Evolutionary conservation across 2,113 vertebrate species (phyloP).

Genomic region (Tragelaphus imberbis): DNA sequence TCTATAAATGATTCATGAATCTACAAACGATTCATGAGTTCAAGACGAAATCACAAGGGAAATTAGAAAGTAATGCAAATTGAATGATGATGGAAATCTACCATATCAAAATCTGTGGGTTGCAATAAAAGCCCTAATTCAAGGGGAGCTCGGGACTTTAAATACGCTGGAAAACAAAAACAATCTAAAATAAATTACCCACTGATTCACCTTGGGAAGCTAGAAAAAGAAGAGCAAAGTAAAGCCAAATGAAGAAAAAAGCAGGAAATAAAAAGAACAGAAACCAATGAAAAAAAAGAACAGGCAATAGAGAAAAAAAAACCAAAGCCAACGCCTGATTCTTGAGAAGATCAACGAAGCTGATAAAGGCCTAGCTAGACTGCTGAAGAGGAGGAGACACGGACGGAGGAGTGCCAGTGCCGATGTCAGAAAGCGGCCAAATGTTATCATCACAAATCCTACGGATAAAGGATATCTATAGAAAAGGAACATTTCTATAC

Average conservation of each 20-base stretch:
- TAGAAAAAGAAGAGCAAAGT: neutral
- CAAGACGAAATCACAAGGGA: neutral
- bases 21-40: neutral
- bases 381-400: neutral
- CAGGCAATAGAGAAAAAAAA: neutral
- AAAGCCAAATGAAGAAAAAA: neutral
- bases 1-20: neutral
- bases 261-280: neutral
- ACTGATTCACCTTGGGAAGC: neutral
- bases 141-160: neutral
- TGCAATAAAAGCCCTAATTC: neutral
- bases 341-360: neutral
- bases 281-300: neutral
- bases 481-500: neutral
- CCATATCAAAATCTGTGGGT: neutral
- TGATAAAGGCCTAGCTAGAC: neutral
- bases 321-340: neutral
- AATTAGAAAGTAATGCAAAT: neutral
- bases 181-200: neutral
- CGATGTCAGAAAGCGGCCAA: fast-evolving
- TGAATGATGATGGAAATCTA: neutral
- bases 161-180: neutral
- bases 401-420: fast-evolving
- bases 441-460: fast-evolving
- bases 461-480: neutral